Percentiles rank a stretch among this genome's conserved stretches.
phyloP scores from a whole-genome alignment of 2,113 vertebrate genomes.

The Pyrgilauda ruficollis region DNA sequence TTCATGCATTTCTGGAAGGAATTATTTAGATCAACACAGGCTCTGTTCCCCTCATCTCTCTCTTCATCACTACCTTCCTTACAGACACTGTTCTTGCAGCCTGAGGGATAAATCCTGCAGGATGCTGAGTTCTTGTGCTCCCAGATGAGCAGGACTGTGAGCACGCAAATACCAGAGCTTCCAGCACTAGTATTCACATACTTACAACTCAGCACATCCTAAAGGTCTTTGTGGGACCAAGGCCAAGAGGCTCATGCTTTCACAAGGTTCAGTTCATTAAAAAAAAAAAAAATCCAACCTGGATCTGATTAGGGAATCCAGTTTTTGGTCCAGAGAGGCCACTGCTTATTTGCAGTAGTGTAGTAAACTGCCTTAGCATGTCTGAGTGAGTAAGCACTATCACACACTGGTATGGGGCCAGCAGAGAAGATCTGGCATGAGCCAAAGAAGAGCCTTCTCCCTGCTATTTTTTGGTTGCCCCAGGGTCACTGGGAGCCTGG shows the following conservation, averaged over 20 bases:
- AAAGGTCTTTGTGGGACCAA: neutral
- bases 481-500: neutral
- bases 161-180: neutral
- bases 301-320: constrained; percentile 26
- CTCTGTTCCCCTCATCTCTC: rapidly evolving
- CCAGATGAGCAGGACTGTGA: neutral
- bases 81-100: neutral
- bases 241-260: constrained; percentile 3
- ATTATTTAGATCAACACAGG: neutral
- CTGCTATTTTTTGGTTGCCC: neutral
- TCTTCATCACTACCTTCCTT: neutral
- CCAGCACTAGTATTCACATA: neutral
- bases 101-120: neutral
- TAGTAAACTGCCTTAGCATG: neutral
- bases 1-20: neutral
- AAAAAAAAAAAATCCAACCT: neutral
- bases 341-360: constrained; percentile 26
- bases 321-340: constrained; percentile 25
- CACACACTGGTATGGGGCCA: neutral
- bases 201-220: constrained; percentile 9
- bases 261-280: neutral
- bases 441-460: neutral
- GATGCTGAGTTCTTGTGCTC: neutral
- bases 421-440: neutral
- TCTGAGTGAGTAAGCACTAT: neutral